A percentile compares a stretch with the other conserved stretches of the same genome.
phyloP scores from a whole-genome alignment of 2,797 vertebrate genomes.

The Acanthurus lineatus region DNA sequence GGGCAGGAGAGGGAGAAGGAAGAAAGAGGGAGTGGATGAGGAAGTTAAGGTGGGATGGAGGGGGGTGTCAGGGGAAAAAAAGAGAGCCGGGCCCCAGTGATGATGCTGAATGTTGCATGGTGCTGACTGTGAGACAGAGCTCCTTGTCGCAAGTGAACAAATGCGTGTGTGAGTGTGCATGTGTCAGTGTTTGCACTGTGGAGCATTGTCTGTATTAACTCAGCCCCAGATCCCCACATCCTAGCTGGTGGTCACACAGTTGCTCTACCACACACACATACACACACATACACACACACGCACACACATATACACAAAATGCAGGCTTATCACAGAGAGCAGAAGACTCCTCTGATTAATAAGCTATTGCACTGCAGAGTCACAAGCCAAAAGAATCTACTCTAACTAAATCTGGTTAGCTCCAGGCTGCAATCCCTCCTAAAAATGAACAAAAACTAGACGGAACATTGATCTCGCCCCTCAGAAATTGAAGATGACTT shows the following conservation, averaged over 20 bases:
- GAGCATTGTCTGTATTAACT: slow-evolving; percentile 62
- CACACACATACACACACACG: slow-evolving; percentile 26
- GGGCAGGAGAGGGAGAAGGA: slow-evolving; percentile 33
- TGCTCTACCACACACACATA: slow-evolving; percentile 25
- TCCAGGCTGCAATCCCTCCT: slow-evolving; percentile 42
- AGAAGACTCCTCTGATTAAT: slow-evolving; percentile 77
- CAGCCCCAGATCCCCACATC: slow-evolving; percentile 60
- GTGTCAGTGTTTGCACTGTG: slow-evolving; percentile 46
- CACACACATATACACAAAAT: slow-evolving; percentile 47
- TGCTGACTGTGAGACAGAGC: slow-evolving; percentile 53
- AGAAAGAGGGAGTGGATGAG: slow-evolving; percentile 13
- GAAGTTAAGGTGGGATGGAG: not conserved
- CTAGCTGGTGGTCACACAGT: slow-evolving; percentile 74
- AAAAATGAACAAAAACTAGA: slow-evolving; percentile 46
- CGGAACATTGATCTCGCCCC: slow-evolving; percentile 37
- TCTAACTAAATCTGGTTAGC: slow-evolving; percentile 61
- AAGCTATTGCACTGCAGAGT: slow-evolving; percentile 67
- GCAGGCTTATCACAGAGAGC: slow-evolving; percentile 76
- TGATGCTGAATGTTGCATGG: slow-evolving; percentile 41
- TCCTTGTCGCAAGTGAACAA: slow-evolving; percentile 37
- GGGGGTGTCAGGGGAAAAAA: not conserved
- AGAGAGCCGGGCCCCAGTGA: not conserved
- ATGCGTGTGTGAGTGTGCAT: slow-evolving; percentile 45
- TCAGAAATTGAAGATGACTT: slow-evolving; percentile 44
- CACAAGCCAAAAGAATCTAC: slow-evolving; percentile 65